Percentiles rank a stretch among this genome's conserved stretches.
Conservation (phyloP, 2,888 invertebrate species). For the Parnassius glacialis region DNA sequence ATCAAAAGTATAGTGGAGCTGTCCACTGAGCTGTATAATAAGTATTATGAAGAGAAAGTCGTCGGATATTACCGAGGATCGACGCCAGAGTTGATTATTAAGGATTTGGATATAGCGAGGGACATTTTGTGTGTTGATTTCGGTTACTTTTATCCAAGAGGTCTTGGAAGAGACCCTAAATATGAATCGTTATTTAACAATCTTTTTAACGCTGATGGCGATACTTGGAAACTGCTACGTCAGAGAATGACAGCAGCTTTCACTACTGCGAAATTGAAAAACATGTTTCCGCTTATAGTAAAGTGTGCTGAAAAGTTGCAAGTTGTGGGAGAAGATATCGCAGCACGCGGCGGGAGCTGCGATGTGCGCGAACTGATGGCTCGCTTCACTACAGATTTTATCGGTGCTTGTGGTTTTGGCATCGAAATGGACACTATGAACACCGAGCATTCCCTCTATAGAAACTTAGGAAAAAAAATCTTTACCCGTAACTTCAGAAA, state of each 20-base stretch:
- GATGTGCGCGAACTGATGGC: conserved; percentile 65
- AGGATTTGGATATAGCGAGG: conserved; percentile 53
- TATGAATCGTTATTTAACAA: conserved; percentile 49
- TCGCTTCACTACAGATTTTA: conserved; percentile 58
- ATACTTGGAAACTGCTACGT: conserved; percentile 58
- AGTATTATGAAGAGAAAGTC: conserved; percentile 56
- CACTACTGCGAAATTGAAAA: conserved; percentile 58
- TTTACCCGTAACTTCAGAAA: conserved; percentile 57
- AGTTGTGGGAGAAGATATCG: conserved; percentile 30
- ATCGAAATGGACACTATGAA: conserved; percentile 63
- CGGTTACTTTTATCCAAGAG: conserved; percentile 49
- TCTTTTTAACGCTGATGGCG: conserved; percentile 57
- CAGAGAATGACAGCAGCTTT: conserved; percentile 63
- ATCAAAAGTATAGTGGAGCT: conserved; percentile 37
- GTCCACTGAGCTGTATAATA: conserved; percentile 47
- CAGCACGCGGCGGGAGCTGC: conserved; percentile 38
- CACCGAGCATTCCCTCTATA: conserved; percentile 56
- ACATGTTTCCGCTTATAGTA: conserved; percentile 63
- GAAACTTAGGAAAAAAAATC: conserved; percentile 62
- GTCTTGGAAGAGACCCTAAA: conserved; percentile 44
- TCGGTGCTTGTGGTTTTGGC: conserved; percentile 60
- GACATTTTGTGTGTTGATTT: conserved; percentile 53
- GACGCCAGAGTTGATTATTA: conserved; percentile 53
- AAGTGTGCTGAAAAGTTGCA: conserved; percentile 56
- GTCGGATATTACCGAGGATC: conserved; percentile 56